Base-by-base conservation (phyloP, 2,797 vertebrate genomes). In the Argyrosomus regius region DNA sequence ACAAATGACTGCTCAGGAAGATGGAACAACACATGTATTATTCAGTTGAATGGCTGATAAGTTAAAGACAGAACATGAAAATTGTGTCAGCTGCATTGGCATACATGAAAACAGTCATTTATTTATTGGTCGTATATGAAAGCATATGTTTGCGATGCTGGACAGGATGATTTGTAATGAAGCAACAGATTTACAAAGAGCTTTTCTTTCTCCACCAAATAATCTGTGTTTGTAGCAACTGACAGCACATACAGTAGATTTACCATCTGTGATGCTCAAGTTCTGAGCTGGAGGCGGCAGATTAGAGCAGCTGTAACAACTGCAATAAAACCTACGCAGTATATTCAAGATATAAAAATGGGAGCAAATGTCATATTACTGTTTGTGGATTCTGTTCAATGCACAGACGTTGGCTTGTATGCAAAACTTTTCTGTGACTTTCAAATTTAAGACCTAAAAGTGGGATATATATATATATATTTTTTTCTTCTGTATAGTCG, bases 231-330 rank as follows among this genome's bases (percentile, higher is more conserved):
- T 61, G n/a, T 18, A 65, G 41, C 20, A 43, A n/a, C 22, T 22
- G 63, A 66, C 45, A 58, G 61, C 72, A 49, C 50, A 73, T 52
- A 46, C 9, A 18, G 52, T 26, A 31, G 22, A 69, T 63, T 48
- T 62, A 63, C 39, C 57, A 61, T 52, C 24, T 76, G 50, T 18
- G 41, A 56, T 48, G 28, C 41, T 56, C 26, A 41, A 6, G 3
- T 57, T 57, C 28, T 22, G 26, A 12, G 49, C 12, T 49, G 8
- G 9, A 49, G 61, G 39, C 59, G 20, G 68, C n/a, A 28, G 49
- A 62, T 62, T 45, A 20, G 18, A 56, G 28, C 0, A 22, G 48
- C 12, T 31, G 31, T 20, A 31, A 59, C 0, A 22, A 39, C 12
- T 31, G 31, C 16, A 31, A 59, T 52, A 17, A 12, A 43, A 45